Base-by-base conservation (phyloP, 2,888 invertebrate genomes). In the Automeris io region DNA sequence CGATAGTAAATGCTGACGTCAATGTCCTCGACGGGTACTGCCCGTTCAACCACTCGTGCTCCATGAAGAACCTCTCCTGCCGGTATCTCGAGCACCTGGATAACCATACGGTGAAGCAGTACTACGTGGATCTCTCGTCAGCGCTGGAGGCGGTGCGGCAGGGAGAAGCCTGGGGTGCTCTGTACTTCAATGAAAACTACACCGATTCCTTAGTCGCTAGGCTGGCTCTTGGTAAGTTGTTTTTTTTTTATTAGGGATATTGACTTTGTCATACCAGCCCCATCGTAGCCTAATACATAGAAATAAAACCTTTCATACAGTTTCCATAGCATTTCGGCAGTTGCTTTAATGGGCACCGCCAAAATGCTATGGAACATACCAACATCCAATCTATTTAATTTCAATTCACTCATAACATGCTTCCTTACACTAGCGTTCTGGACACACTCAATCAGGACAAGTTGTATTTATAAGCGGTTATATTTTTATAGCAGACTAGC, bases 131-230 rank as follows among this genome's bases (percentile, higher is more conserved):
- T 49, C 79, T 92, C 3, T 87, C 89, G 0, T 79, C 88, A 0
- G 97, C 96, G 0, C 81, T 91, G 40, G 72, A 88, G 19, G 94
- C 94, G 0, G 96, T 97, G 0, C 79, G 88, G 22, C 75, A 74
- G 1, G 97, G 97, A 0, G 87, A 93, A 16, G 93, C 94, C 0
- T 97, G 97, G 97, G 97, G 96, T 1, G 93, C 94, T 5, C 71
- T 97, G 4, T 93, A 93, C 65, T 95, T 98, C 61, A 94, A 95
- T 16, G 92, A 94, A 59, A 97, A 97, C 67, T 98, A 97, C 57
- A 95, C 97, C 0, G 93, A 93, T 46, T 94, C 95, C 1, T 88
- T 96, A 19, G 91, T 95, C 0, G 95, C 95, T 1, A 88, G 96
- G 50, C 90, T 95, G 76, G 91, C 92, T 18, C 77, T 95, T 46